phyloP scores from a whole-genome alignment of 2,797 vertebrate genomes.

The Chromobotia macracanthus region DNA sequence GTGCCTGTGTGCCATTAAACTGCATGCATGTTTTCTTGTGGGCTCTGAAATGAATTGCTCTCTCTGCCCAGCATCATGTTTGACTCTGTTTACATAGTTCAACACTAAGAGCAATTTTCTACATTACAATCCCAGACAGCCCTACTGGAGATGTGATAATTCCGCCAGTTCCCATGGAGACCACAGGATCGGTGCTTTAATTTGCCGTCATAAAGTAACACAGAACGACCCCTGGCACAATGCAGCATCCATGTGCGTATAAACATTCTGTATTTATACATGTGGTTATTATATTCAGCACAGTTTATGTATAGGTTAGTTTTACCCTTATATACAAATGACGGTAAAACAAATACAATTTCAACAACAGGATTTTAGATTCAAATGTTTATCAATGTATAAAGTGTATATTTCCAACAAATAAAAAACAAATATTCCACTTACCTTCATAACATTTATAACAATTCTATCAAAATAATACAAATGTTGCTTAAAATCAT shows the following conservation, averaged over 20 bases:
- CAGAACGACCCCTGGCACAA: neutral
- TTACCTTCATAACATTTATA: neutral
- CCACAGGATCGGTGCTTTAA: slow-evolving; percentile 21
- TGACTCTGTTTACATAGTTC: slow-evolving; percentile 41
- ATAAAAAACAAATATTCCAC: neutral
- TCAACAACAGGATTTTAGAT: neutral
- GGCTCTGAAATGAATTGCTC: neutral
- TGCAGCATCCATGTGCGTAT: neutral
- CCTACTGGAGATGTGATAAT: slow-evolving; percentile 17
- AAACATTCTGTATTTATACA: neutral
- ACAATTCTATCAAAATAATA: neutral
- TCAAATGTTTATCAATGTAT: neutral
- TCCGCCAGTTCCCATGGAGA: slow-evolving; percentile 46
- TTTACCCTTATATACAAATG: too few relatives aligned
- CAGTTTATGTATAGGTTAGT: neutral
- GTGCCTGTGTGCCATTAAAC: neutral
- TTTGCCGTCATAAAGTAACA: slow-evolving; percentile 32
- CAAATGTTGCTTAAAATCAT: neutral
- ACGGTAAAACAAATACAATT: neutral
- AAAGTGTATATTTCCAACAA: neutral
- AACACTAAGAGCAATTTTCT: slow-evolving; percentile 24
- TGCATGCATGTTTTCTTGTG: neutral
- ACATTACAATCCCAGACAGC: slow-evolving; percentile 11
- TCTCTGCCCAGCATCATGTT: neutral
- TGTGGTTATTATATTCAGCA: neutral